Evolutionary conservation across 2,888 invertebrate species (phyloP), one percentile per base, ranked within the genome.

Genomic region (Ochropleura leucogaster): DNA sequence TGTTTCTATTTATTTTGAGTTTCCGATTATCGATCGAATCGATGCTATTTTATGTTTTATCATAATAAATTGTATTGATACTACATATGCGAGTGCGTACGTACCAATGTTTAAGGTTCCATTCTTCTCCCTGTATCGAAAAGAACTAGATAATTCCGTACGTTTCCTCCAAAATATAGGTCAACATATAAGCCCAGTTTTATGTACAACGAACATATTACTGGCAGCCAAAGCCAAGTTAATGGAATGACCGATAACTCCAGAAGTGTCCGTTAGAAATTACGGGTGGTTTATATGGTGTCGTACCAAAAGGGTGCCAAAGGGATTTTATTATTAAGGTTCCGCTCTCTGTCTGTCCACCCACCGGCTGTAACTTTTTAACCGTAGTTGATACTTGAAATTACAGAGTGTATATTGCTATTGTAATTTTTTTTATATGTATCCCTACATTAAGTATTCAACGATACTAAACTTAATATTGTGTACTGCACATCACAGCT

Each of bases 221-320:
- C 40, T 55, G 55, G 14, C 53, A 63, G 10, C 47, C 44, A 53
- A 64, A 76, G 46, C 46, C 20, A n/a, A 65, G 51, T 82, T 77
- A 65, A 77, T 77, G 63, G 70, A 57, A 74, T 72, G 63, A 57
- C 68, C 76, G 49, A 84, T 76, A 73, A 84, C 70, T 68, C 44
- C 46, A 55, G n/a, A 51, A 60, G 60, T 42, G 47, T 40, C 66
- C 63, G 44, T 42, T 65, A 76, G 63, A 67, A 67, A 66, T 57
- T 72, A 66, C 55, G 42, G 57, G 10, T 51, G 20, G 51, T 49
- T 83, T 83, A 44, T 46, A 44, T n/a, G 62, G 62, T 44, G 7
- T 46, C 44, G 44, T 20, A 10, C 1, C 40, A 8, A 40, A 40
- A 16, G 16, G 16, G 8, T 57, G 30, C 8, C 30, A 59, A 40